These are phyloP conservation scores for Vidua macroura DNA, from an alignment of 2,113 vertebrate genomes.

Conservation along the genomic window DNA sequence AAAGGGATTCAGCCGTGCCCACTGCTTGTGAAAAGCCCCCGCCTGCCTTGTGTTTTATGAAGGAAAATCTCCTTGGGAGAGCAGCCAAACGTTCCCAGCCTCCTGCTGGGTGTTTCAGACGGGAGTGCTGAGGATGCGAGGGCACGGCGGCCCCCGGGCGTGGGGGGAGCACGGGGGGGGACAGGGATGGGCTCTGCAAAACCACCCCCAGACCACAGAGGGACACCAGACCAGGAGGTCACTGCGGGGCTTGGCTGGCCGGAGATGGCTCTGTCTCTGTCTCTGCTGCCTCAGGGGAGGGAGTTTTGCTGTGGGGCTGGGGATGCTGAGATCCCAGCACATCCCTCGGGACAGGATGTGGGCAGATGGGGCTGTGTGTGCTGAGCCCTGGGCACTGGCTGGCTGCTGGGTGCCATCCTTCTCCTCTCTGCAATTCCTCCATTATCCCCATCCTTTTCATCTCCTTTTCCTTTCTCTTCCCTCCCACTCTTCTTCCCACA, in stretches of 20 bases:
- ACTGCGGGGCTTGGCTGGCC: not conserved
- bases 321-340: not conserved
- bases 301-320: fast-evolving
- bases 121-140: not conserved
- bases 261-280: not conserved
- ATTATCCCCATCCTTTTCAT: not conserved
- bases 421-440: not conserved
- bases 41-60: conserved; percentile 29
- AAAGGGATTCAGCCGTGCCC: conserved; percentile 34
- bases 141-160: not conserved
- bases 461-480: not conserved
- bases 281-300: not conserved
- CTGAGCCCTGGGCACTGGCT: not conserved
- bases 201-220: fast-evolving
- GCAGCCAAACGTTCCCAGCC: conserved; percentile 56
- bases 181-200: not conserved
- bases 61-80: conserved; percentile 61
- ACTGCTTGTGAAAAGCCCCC: conserved; percentile 8
- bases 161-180: not conserved
- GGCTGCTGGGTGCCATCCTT: not conserved
- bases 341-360: fast-evolving
- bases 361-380: not conserved
- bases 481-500: not conserved
- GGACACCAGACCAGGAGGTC: fast-evolving
- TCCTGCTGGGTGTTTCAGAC: conserved; percentile 47